phyloP scores from a whole-genome alignment of 1,140 invertebrate species.

The Sweltsa coloradensis region DNA sequence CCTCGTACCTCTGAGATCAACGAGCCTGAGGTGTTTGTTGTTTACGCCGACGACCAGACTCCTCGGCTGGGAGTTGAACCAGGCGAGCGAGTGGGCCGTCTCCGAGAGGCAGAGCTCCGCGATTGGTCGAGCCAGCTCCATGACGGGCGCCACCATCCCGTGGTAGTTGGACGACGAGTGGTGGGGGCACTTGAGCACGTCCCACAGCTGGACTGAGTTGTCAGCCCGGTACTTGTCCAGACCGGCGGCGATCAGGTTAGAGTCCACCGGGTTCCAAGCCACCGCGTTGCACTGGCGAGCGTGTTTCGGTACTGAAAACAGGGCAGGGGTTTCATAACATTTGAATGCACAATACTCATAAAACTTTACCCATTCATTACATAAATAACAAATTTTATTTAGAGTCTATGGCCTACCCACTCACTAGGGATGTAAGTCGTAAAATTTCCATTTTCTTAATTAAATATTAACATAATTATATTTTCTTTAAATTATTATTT shows the following conservation, averaged over 20 bases:
- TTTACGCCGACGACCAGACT: slow-evolving; percentile 77
- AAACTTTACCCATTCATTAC: too few species aligned
- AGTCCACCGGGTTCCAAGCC: slow-evolving; percentile 77
- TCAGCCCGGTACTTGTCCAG: slow-evolving; percentile 79
- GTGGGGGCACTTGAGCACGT: slow-evolving; percentile 44
- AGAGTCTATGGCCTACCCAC: too few species aligned
- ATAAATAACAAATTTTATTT: too few species aligned
- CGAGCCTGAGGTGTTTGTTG: slow-evolving; percentile 78
- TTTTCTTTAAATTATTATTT: too few species aligned
- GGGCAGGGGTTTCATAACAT: too few species aligned
- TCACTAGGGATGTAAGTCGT: too few species aligned
- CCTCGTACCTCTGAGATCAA: slow-evolving; percentile 75
- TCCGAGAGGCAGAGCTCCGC: slow-evolving; percentile 65
- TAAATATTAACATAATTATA: too few species aligned
- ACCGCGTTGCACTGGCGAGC: slow-evolving; percentile 75
- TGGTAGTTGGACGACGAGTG: slow-evolving; percentile 18
- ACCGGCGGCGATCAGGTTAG: slow-evolving; percentile 68
- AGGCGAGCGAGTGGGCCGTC: slow-evolving; percentile 68
- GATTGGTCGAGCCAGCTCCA: slow-evolving; percentile 37
- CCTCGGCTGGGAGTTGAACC: slow-evolving; percentile 62
- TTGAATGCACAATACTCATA: too few species aligned
- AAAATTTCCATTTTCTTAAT: too few species aligned
- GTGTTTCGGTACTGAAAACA: slow-evolving; percentile 58
- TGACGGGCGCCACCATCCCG: slow-evolving; percentile 16
- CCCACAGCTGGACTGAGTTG: slow-evolving; percentile 69